Evolutionary conservation across 1,140 invertebrate species (phyloP).

Genomic region (Drosophila paulistorum): DNA sequence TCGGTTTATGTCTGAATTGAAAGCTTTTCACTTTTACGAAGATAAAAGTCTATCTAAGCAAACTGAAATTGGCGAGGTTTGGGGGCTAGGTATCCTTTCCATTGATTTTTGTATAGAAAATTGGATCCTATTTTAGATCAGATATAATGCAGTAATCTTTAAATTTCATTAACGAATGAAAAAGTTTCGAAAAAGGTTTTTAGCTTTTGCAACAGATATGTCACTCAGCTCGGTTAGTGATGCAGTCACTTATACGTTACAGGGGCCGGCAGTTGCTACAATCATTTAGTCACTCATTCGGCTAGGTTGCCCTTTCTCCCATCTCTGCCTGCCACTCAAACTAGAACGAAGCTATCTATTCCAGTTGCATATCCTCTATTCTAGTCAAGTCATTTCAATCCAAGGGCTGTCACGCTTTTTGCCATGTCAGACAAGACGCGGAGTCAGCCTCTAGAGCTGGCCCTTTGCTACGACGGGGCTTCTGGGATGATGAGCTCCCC

Average conservation of each 20-base stretch:
- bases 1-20: too few relatives aligned
- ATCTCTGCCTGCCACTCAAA: slow-evolving; percentile 47
- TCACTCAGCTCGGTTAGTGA: slow-evolving; percentile 41
- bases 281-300: slow-evolving; percentile 51
- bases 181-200: neutral
- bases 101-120: too few relatives aligned
- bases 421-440: slow-evolving; percentile 24
- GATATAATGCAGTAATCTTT: too few relatives aligned
- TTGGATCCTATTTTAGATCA: too few relatives aligned
- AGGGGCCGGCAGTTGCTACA: slow-evolving; percentile 25
- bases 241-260: slow-evolving; percentile 29
- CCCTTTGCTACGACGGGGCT: neutral
- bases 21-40: too few relatives aligned
- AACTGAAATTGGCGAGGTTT: too few relatives aligned
- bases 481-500: neutral
- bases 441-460: slow-evolving; percentile 3
- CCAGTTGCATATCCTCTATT: neutral
- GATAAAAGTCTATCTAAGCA: too few relatives aligned
- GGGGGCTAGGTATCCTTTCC: too few relatives aligned
- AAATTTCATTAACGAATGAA: too few relatives aligned
- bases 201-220: slow-evolving; percentile 13
- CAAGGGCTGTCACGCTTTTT: slow-evolving; percentile 19
- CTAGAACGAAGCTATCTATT: slow-evolving; percentile 22
- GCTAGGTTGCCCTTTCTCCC: neutral
- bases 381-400: neutral